Evolutionary conservation across 2,113 vertebrate species (phyloP), one percentile per base, ranked within the genome.

Genomic region (Oryzias curvinotus): DNA sequence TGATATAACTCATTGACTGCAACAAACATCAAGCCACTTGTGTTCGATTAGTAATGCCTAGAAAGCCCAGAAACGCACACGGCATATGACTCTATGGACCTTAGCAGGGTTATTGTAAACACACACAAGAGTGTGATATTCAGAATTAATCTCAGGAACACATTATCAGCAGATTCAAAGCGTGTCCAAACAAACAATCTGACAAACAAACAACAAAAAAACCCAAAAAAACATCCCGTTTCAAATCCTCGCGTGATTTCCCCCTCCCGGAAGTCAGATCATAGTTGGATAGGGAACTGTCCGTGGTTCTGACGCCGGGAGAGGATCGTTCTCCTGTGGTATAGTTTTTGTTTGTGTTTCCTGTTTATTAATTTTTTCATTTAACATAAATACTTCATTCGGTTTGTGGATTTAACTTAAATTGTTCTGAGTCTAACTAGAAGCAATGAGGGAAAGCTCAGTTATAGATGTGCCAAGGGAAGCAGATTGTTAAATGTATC

Each of bases 221-320:
- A n/a, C n/a, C n/a, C n/a, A n/a, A n/a, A n/a, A n/a, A n/a, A n/a
- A n/a, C n/a, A 36, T 36, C 36, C 10, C 36, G 36, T 36, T 36
- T 36, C 1, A 19, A 65, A 23, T 51, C 58, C 43, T 80, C 77
- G 77, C 81, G 85, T 71, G 65, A 83, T 56, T 73, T 81, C 28
- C 56, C 43, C 25, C 14, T 81, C 60, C 77, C 86, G 82, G 88
- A 65, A 81, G 75, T 80, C 5, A 23, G 42, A 67, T 6, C 53
- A 26, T 49, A 43, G 70, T 8, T 65, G 71, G 44, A 57, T 2
- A 54, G 44, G 75, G 84, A 76, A 59, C 88, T 88, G 64, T 88
- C 88, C 86, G 82, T 64, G 84, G 88, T 90, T 60, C 88, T 88
- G 80, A 85, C 52, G 65, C 58, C 7, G 81, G 75, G 26, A 78